Evolutionary conservation across 2,113 vertebrate genomes (phyloP), one percentile per base, ranked within the genome.

Genomic region (Typhlomys cinereus): DNA sequence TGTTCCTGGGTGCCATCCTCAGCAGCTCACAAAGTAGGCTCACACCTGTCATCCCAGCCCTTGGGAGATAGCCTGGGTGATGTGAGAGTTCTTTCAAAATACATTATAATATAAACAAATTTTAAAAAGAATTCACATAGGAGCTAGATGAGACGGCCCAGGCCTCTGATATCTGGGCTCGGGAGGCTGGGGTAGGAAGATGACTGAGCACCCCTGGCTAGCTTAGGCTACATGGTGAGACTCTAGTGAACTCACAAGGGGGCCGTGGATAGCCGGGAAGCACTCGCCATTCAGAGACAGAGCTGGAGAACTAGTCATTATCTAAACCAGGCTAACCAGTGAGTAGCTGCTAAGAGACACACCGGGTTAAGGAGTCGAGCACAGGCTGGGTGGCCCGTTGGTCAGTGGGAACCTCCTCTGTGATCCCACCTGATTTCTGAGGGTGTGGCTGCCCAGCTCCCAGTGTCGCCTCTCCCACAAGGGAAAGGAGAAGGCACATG

Each of bases 361-460:
- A 4, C 48, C 76, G 25, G 66, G 59, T 85, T 29, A 79, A 87
- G 7, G 3, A 17, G 44, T 25, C 41, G 71, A 62, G 54, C 4
- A 39, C 14, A 3, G n/a, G 73, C 57, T 41, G 23, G 20, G 44
- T n/a, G 25, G 34, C 44, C 2, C 4, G 76, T n/a, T 69, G 25
- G 48, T 8, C 1, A 21, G 61, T 1, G 21, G 36, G 36, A 21
- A 44, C 13, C 41, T 29, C 67, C 64, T 62, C 44, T 59, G 13
- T 34, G 44, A 61, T 79, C 80, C 54, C 39, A 15, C n/a, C 46
- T 29, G 64, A 25, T 64, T 69, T 7, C 18, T 7, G 64, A 64
- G 89, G 95, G 95, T 62, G 93, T 91, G 93, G 92, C 71, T 39
- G 46, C 61, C 69, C n/a, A 36, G 1, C 39, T 39, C 85, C 61